Percentiles rank a stretch among this genome's conserved stretches.
These are phyloP conservation scores for Rhodophaea formosa DNA, from an alignment of 2,888 invertebrate species.

Conservation along the genomic window DNA sequence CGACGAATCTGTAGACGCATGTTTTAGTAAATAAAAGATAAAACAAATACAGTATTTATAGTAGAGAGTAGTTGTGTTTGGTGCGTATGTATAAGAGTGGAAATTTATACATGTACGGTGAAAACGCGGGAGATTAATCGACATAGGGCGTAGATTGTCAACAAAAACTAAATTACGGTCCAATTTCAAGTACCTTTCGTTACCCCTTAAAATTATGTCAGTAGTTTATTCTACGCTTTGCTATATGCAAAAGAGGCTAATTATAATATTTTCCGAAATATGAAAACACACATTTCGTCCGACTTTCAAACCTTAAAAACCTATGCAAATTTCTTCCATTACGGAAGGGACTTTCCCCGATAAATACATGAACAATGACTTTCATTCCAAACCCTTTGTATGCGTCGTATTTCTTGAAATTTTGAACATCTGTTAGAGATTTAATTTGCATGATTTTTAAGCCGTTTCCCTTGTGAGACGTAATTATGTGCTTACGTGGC, in stretches of 20 bases:
- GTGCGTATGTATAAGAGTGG: too few relatives aligned
- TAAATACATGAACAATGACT: slow-evolving; percentile 12
- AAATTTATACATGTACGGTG: too few relatives aligned
- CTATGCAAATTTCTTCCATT: slow-evolving; percentile 1
- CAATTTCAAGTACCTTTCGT: neutral
- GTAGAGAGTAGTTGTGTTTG: too few relatives aligned
- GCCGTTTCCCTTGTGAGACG: slow-evolving; percentile 5
- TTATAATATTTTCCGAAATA: neutral
- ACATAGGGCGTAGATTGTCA: too few relatives aligned
- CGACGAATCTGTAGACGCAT: too few relatives aligned
- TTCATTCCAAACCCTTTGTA: neutral
- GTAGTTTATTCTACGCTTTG: too few relatives aligned
- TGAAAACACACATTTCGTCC: neutral
- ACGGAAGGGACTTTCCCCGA: neutral
- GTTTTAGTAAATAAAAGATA: too few relatives aligned
- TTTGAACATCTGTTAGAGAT: slow-evolving; percentile 1
- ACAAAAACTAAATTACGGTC: too few relatives aligned
- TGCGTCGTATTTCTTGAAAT: neutral
- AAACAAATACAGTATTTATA: too few relatives aligned
- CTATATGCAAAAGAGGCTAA: neutral
- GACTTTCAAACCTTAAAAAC: neutral
- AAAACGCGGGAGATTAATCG: too few relatives aligned
- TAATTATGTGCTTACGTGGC: slow-evolving; percentile 14
- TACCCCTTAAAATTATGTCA: too few relatives aligned
- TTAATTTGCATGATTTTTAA: slow-evolving; percentile 13